Percentiles rank a stretch among this genome's conserved stretches.
phyloP scores from a whole-genome alignment of 1,140 invertebrate species.

The Zaprionus ornatus region DNA sequence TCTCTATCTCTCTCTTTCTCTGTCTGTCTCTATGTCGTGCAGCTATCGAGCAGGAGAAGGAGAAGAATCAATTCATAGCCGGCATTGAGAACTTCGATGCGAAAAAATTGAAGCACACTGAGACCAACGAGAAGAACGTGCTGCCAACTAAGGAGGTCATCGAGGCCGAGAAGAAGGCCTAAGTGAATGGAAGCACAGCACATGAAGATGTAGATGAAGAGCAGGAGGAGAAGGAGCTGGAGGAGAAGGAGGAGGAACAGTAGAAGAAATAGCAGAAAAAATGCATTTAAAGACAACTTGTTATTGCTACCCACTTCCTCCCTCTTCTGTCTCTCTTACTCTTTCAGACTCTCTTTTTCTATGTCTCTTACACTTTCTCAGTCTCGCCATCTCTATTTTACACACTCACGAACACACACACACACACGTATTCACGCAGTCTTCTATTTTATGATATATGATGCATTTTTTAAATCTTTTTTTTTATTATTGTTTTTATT shows the following conservation, averaged over 20 bases:
- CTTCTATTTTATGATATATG: constrained; percentile 2
- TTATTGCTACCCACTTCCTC: constrained; percentile 31
- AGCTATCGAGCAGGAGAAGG: constrained; percentile 95
- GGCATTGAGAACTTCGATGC: constrained; percentile 95
- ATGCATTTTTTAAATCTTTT: background rate
- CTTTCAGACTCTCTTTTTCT: constrained; percentile 3
- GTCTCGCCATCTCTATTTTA: constrained; percentile 2
- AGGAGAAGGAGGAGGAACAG: background rate
- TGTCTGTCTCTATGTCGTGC: constrained; percentile 51
- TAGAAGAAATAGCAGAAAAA: constrained; percentile 12
- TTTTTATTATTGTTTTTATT: constrained; percentile 12
- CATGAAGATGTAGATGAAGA: background rate
- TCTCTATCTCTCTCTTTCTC: constrained; percentile 2
- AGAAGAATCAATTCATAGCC: constrained; percentile 92
- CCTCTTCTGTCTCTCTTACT: constrained; percentile 1
- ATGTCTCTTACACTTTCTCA: constrained; percentile 4
- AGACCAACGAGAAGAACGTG: constrained; percentile 95
- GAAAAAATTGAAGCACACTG: constrained; percentile 93
- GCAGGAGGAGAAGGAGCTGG: background rate
- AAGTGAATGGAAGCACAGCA: constrained; percentile 57
- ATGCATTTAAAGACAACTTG: constrained; percentile 28
- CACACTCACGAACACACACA: constrained; percentile 3
- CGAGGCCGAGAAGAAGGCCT: constrained; percentile 89
- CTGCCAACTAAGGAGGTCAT: constrained; percentile 93
- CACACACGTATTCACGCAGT: constrained; percentile 9